phyloP scores from a whole-genome alignment of 2,113 vertebrate species.

The Malurus elegans region DNA sequence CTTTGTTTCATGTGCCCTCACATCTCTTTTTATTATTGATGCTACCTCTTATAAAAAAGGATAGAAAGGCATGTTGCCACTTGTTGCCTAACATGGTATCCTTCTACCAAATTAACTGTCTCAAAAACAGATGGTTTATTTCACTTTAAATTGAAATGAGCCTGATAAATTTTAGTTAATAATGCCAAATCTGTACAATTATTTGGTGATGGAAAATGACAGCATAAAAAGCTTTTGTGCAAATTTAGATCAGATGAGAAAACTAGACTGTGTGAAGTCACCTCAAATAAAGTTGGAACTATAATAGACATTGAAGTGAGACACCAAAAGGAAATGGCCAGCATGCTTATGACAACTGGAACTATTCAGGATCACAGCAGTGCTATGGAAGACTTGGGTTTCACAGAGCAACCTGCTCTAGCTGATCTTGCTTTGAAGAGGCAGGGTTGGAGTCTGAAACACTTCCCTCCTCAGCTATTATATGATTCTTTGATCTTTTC shows the following conservation, averaged over 20 bases:
- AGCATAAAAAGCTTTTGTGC: neutral
- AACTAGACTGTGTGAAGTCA: neutral
- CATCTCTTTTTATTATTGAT: neutral
- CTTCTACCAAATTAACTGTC: neutral
- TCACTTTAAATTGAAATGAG: neutral
- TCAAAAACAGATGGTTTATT: neutral
- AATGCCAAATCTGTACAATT: neutral
- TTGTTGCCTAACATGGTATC: neutral
- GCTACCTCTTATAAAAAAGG: neutral
- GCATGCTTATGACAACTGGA: constrained; percentile 5
- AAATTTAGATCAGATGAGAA: neutral
- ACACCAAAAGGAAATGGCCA: constrained; percentile 28
- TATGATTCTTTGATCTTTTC: neutral
- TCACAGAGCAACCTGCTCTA: neutral
- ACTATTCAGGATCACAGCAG: neutral
- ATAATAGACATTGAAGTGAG: neutral
- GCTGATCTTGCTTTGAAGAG: neutral
- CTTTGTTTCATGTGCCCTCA: neutral
- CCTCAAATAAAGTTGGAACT: neutral
- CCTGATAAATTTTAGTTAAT: neutral
- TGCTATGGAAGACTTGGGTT: neutral
- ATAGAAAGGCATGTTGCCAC: neutral
- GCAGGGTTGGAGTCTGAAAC: neutral
- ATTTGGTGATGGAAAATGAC: neutral
- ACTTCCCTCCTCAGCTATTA: neutral